Evolutionary conservation across 2,888 invertebrate genomes (phyloP).

Genomic region (Liopterus haemorrhoidalis): DNA sequence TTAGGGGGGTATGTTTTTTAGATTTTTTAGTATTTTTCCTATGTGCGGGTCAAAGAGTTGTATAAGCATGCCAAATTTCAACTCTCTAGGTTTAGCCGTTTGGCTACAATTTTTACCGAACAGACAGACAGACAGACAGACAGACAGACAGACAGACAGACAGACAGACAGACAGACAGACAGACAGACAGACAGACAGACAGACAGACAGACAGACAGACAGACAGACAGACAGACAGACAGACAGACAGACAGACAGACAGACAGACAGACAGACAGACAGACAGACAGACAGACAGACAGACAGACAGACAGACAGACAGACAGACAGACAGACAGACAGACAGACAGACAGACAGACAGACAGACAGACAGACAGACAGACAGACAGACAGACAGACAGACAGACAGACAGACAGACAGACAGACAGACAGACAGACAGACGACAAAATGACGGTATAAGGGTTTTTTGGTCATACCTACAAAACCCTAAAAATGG

Average conservation of each 20-base stretch:
- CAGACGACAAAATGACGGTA: too few relatives aligned
- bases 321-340: slow-evolving; percentile 9
- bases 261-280: slow-evolving; percentile 9
- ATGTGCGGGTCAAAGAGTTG: too few relatives aligned
- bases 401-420: slow-evolving; percentile 9
- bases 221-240: slow-evolving; percentile 9
- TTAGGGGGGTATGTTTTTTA: too few relatives aligned
- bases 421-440: slow-evolving; percentile 5
- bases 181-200: slow-evolving; percentile 9
- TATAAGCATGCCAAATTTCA: too few relatives aligned
- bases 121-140: slow-evolving; percentile 9
- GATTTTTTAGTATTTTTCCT: too few relatives aligned
- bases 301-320: slow-evolving; percentile 9
- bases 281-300: slow-evolving; percentile 9
- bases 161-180: slow-evolving; percentile 9
- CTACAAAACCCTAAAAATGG: too few relatives aligned
- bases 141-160: slow-evolving; percentile 9
- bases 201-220: slow-evolving; percentile 9
- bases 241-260: slow-evolving; percentile 9
- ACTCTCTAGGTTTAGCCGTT: too few relatives aligned
- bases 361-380: slow-evolving; percentile 9
- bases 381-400: slow-evolving; percentile 9
- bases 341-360: slow-evolving; percentile 9
- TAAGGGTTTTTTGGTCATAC: too few relatives aligned
- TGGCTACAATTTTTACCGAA: too few relatives aligned